Base-by-base conservation (phyloP, 2,113 vertebrate genomes). In the Sardina pilchardus region DNA sequence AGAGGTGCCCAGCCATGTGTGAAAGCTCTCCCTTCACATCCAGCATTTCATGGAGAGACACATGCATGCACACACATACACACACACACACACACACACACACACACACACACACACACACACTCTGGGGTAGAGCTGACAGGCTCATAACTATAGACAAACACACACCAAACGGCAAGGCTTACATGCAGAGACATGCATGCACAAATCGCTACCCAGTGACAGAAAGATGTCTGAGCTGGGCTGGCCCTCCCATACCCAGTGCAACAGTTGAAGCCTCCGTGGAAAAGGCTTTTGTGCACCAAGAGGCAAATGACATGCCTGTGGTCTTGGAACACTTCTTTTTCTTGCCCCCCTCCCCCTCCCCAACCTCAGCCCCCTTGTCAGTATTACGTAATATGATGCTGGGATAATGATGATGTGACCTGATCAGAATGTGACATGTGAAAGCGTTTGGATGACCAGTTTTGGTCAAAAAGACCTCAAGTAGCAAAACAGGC, bases 361-460 rank as follows among this genome's bases (percentile, higher is more conserved):
- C 8, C 16, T 26, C 30, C 12, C 63, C n/a, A 9, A n/a, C 8
- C 26, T 10, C 63, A 26, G 0, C 63, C 6, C 8, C 71, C 30
- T 17, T 34, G 43, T 86, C 81, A 78, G 16, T 39, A 81, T 83
- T 86, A 45, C 81, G 82, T 83, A 86, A 86, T 81, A 59, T 82
- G 85, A 14, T 75, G 59, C 67, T 3, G 14, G 82, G 42, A 82
- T 86, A 86, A 86, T 82, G 82, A 82, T 63, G 67, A 83, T 44
- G 59, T 67, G 30, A 14, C 85, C 43, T 82, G 59, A 86, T 63
- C 81, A 86, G 19, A 82, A 81, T 71, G 45, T n/a, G n/a, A 10
- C 30, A 82, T 82, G 71, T 26, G 67, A 81, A 86, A 12, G 30
- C 71, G 0, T 78, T 78, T 12, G 26, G 8, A 36, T 75, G 26